phyloP scores from a whole-genome alignment of 2,888 invertebrate genomes.

The Venusia cambrica region DNA sequence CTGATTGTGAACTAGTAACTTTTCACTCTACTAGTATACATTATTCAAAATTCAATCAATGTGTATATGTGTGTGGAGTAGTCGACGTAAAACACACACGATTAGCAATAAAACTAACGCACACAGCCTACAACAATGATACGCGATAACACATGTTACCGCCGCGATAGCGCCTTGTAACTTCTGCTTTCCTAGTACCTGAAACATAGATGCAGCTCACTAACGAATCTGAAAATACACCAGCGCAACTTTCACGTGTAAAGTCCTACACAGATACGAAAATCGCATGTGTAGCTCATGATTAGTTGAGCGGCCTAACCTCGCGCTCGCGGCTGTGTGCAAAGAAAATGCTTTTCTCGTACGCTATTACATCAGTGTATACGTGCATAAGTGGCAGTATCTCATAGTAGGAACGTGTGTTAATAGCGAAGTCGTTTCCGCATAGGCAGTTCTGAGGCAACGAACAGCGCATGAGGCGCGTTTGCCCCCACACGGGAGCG shows the following conservation, averaged over 20 bases:
- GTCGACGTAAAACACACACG: constrained; percentile 5
- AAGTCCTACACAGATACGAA: constrained; percentile 57
- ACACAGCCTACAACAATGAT: constrained; percentile 43
- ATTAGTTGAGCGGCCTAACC: constrained; percentile 33
- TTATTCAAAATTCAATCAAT: no score
- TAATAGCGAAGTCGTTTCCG: constrained; percentile 78
- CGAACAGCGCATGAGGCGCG: constrained; percentile 66
- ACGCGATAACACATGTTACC: constrained; percentile 39
- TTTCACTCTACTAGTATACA: no score
- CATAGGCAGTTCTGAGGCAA: constrained; percentile 72
- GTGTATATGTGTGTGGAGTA: no score
- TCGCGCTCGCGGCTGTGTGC: constrained; percentile 40
- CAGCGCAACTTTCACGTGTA: constrained; percentile 56
- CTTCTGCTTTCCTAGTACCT: constrained; percentile 59
- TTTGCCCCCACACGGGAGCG: constrained; percentile 70
- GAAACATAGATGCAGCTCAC: constrained; percentile 70
- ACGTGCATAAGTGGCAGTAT: constrained; percentile 72
- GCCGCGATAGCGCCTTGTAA: constrained; percentile 36
- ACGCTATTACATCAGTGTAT: constrained; percentile 45
- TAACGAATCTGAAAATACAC: constrained; percentile 63
- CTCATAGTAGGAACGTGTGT: constrained; percentile 77
- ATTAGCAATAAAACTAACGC: constrained; percentile 36
- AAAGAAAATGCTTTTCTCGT: constrained; percentile 66
- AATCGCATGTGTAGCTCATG: constrained; percentile 50
- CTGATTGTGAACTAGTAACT: no score